Conservation (phyloP, 2,888 invertebrate genomes). For the Scrobipalpa costella region DNA sequence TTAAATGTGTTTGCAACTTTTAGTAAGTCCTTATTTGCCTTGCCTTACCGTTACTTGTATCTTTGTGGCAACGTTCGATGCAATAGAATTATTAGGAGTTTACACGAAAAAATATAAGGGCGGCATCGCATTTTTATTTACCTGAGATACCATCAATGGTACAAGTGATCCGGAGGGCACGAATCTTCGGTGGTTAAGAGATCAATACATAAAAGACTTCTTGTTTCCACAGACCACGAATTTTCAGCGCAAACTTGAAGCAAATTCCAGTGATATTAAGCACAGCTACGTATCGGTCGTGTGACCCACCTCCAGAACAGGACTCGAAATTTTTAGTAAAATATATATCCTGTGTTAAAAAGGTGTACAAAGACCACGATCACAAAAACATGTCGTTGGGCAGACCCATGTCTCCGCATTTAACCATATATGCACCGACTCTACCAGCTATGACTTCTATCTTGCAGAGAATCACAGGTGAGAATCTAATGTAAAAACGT, state of each 20-base stretch:
- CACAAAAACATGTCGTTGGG: conserved; percentile 87
- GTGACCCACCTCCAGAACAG: not conserved
- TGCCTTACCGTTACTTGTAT: too few species aligned
- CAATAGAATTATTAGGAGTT: too few species aligned
- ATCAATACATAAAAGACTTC: not conserved
- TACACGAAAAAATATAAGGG: too few species aligned
- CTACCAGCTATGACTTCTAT: conserved; percentile 90
- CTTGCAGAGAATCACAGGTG: conserved; percentile 88
- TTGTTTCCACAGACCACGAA: not conserved
- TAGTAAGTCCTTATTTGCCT: too few species aligned
- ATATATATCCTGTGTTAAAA: conserved; percentile 49
- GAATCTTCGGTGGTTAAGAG: too few species aligned
- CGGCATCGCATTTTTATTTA: too few species aligned
- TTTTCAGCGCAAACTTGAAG: not conserved
- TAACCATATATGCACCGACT: conserved; percentile 89
- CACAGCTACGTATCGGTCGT: not conserved
- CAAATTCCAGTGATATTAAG: not conserved
- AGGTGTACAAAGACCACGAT: conserved; percentile 76
- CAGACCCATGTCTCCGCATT: conserved; percentile 92
- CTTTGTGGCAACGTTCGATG: too few species aligned
- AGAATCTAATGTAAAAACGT: conserved; percentile 15
- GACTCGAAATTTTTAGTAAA: conserved; percentile 38
- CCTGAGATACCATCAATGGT: too few species aligned
- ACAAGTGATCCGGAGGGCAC: too few species aligned
- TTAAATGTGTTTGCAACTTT: not conserved